Conservation (phyloP, 2,797 vertebrate species). For the Emydoidea blandingii region DNA sequence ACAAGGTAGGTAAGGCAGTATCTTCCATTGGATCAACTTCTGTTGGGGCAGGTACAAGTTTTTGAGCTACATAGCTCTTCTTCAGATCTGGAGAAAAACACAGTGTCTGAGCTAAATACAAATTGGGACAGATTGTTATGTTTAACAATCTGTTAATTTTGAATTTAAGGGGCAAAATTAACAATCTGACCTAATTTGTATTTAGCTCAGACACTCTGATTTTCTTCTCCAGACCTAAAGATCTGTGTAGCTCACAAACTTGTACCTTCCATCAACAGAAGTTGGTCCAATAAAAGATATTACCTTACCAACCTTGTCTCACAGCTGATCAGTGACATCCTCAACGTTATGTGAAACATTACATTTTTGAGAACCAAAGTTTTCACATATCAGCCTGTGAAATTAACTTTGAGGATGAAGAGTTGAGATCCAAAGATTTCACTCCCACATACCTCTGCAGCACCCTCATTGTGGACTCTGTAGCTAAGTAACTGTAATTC, state of each 20-base stretch:
- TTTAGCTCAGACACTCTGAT: background rate
- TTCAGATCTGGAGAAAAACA: background rate
- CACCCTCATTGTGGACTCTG: background rate
- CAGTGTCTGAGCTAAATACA: background rate
- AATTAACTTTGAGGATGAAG: background rate
- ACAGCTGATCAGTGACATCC: background rate
- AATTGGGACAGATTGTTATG: background rate
- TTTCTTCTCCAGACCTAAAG: background rate
- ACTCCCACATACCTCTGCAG: background rate
- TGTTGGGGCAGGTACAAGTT: background rate
- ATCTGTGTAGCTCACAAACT: background rate
- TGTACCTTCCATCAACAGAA: background rate
- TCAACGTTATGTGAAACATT: background rate
- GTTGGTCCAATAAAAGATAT: background rate
- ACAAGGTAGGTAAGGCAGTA: background rate
- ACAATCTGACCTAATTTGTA: background rate
- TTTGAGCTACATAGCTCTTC: background rate
- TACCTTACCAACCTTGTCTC: background rate
- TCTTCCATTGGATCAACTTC: background rate
- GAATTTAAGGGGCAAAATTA: background rate
- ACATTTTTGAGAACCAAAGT: background rate
- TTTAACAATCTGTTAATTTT: too few species aligned
- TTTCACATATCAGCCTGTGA: accelerated
- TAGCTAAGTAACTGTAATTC: background rate
- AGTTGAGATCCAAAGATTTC: background rate